These are phyloP conservation scores for Theretra japonica DNA, from an alignment of 2,888 invertebrate species.

Conservation along the genomic window DNA sequence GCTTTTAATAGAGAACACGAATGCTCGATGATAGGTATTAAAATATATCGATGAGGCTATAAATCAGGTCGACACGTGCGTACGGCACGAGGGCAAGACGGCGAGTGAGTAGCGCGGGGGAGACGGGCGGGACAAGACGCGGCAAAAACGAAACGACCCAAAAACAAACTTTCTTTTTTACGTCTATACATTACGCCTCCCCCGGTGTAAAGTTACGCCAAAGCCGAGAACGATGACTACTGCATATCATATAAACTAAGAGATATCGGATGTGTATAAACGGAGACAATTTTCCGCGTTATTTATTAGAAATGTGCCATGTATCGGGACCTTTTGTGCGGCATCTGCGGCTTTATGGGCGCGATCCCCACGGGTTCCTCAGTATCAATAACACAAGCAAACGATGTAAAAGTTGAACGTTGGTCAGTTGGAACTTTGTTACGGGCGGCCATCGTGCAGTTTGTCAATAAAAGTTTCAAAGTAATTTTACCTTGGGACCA, in stretches of 20 bases:
- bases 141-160: conserved; percentile 55
- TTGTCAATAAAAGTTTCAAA: conserved; percentile 77
- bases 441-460: conserved; percentile 58
- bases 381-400: conserved; percentile 74
- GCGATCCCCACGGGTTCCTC: conserved; percentile 51
- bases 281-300: conserved; percentile 66
- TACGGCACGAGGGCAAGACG: conserved; percentile 53
- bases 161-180: conserved; percentile 63
- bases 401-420: conserved; percentile 65
- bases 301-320: conserved; percentile 66
- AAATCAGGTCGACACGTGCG: conserved; percentile 80
- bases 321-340: conserved; percentile 60
- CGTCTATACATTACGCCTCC: conserved; percentile 56
- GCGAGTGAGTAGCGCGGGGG: conserved; percentile 47
- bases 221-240: conserved; percentile 2
- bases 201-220: conserved; percentile 53
- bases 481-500: conserved; percentile 71
- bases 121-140: background rate
- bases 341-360: conserved; percentile 64
- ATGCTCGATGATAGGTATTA: conserved; percentile 38
- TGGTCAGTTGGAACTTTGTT: conserved; percentile 73
- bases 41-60: conserved; percentile 71
- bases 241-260: conserved; percentile 59
- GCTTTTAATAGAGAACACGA: conserved; percentile 1
- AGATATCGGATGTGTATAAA: conserved; percentile 62